Percentiles rank a stretch among this genome's conserved stretches.
These are phyloP conservation scores for Thymelicus sylvestris DNA, from an alignment of 2,888 invertebrate genomes.

Conservation along the genomic window DNA sequence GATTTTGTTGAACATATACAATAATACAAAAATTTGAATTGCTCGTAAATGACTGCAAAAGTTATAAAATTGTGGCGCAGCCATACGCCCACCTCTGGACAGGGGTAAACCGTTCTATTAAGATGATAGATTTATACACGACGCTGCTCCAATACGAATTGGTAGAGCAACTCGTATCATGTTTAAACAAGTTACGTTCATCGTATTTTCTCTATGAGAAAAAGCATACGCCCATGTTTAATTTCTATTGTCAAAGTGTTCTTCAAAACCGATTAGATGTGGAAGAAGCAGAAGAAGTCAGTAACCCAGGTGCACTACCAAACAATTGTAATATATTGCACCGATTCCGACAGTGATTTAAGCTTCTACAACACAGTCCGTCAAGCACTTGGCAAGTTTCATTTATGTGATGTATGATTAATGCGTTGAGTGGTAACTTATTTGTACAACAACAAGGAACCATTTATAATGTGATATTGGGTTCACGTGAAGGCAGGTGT, in stretches of 20 bases:
- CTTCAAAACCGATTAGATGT: background rate
- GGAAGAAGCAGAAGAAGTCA: background rate
- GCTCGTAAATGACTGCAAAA: too few relatives aligned
- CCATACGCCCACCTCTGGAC: too few relatives aligned
- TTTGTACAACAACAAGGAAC: conserved; percentile 33
- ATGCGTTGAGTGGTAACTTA: conserved; percentile 23
- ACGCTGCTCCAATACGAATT: too few relatives aligned
- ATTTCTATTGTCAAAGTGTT: background rate
- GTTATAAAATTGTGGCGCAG: too few relatives aligned
- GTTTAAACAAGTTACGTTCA: too few relatives aligned
- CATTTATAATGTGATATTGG: conserved; percentile 39
- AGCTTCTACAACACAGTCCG: conserved; percentile 11
- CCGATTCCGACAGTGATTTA: background rate
- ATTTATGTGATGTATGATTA: conserved; percentile 31
- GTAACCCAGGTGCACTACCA: background rate
- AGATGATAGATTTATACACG: too few relatives aligned
- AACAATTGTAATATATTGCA: conserved; percentile 2
- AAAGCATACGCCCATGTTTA: too few relatives aligned
- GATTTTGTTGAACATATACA: too few relatives aligned
- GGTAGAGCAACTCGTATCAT: too few relatives aligned
- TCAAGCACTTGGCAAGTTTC: conserved; percentile 7
- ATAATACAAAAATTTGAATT: too few relatives aligned
- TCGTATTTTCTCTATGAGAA: too few relatives aligned
- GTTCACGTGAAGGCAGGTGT: conserved; percentile 20
- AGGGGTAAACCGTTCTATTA: too few relatives aligned